Conservation (phyloP, 2,888 invertebrate species). For the Tinea trinotella region DNA sequence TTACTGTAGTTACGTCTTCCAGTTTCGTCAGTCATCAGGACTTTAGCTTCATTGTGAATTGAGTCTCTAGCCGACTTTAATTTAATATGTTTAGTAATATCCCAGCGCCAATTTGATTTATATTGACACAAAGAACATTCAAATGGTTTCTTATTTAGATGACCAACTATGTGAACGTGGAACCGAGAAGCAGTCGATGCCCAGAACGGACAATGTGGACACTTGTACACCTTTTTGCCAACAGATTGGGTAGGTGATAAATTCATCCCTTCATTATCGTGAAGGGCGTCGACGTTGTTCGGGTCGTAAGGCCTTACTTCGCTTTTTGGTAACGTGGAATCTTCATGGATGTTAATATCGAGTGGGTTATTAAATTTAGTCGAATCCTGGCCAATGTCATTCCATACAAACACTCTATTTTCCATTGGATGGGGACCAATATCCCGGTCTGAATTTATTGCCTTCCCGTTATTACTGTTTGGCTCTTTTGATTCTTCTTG, state of each 20-base stretch:
- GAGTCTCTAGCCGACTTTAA: conserved; percentile 89
- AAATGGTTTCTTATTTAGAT: conserved; percentile 93
- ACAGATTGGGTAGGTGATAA: conserved; percentile 75
- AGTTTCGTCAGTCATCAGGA: conserved; percentile 92
- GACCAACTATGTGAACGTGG: conserved; percentile 94
- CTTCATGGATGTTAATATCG: conserved; percentile 59
- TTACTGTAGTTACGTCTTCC: conserved; percentile 93
- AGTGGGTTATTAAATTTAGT: conserved; percentile 55
- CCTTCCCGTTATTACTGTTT: conserved; percentile 39
- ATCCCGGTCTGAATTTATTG: conserved; percentile 44
- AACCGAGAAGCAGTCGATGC: conserved; percentile 93
- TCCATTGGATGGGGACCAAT: conserved; percentile 81
- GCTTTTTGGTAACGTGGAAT: conserved; percentile 45
- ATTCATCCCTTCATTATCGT: conserved; percentile 71
- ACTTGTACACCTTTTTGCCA: conserved; percentile 88
- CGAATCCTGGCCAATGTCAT: conserved; percentile 70
- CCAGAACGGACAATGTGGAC: conserved; percentile 94
- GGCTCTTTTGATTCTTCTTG: conserved; percentile 40
- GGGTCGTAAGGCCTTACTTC: conserved; percentile 47
- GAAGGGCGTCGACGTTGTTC: conserved; percentile 39
- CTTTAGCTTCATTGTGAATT: conserved; percentile 84
- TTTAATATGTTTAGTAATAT: conserved; percentile 95
- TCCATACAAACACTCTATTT: conserved; percentile 87
- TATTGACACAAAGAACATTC: conserved; percentile 95
- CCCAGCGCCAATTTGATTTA: conserved; percentile 97